Evolutionary conservation across 2,113 vertebrate species (phyloP), one percentile per base, ranked within the genome.

Genomic region (Sminthopsis crassicaudata): DNA sequence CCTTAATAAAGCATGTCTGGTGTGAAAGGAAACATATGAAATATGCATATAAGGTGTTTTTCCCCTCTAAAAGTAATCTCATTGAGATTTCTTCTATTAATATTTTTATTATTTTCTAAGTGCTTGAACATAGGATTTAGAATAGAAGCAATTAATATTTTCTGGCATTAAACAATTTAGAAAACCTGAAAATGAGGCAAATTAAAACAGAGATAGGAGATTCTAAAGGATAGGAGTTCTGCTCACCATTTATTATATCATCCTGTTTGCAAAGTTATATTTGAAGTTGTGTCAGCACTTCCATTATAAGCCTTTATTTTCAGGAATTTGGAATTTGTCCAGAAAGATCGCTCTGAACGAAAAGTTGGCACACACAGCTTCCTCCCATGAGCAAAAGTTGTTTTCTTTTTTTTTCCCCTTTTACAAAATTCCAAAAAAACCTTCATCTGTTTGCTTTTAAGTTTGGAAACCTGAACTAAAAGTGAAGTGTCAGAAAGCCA

Each of bases 361-460:
- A 97, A 95, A 97, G 91, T 96, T 98, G 97, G 98, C 97, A 96
- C 94, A 95, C 94, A 92, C 96, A 96, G 90, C 94, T 98, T 98
- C 97, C 98, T 97, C 96, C 94, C 96, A 60, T 93, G 96, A 98
- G 97, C 95, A 96, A 96, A 97, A 97, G 93, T 95, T 98, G 93
- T 97, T 98, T 97, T 96, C 92, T 96, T 97, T 96, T 97, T 97
- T 97, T 96, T 94, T 8, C n/a, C 22, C 50, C 46, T 67, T 93
- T 89, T 76, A 91, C 84, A 96, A 96, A 97, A 97, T 97, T 97
- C 95, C 95, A 96, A 97, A 97, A 48, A 84, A 97, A 97, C 94
- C 91, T 90, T 98, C 97, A 97, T 97, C 95, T 98, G 97, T 96
- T 98, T 98, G 97, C 97, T 98, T 98, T 98, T 98, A 98, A 98